Base-by-base conservation (phyloP, 2,797 vertebrate species). In the Alca torda region DNA sequence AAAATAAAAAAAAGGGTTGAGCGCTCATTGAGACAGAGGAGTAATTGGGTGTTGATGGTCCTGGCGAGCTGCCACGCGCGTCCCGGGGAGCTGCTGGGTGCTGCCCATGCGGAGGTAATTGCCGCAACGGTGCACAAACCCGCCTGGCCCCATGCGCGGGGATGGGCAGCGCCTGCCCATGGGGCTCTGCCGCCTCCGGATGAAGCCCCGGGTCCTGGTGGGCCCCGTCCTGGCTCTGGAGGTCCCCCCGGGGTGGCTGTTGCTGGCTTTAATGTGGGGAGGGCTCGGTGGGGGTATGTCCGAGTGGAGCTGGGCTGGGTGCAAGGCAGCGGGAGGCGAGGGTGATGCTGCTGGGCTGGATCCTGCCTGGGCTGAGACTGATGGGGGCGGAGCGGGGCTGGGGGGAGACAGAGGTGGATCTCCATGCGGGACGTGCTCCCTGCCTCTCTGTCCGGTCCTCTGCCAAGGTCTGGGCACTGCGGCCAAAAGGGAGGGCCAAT, bases 151-250 rank as follows among this genome's bases (percentile, higher is more conserved):
- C 1, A 1, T 70, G 86, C 2, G 9, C 8, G 18, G 61, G 56
- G 84, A 70, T 0, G 43, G 78, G 70, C 74, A 91, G 70, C 3
- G 20, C 77, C 84, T 67, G 61, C 78, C 78, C 21, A 1, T 1
- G 4, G 76, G 50, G 84, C 53, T 89, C 82, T 68, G 53, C 61
- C 10, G 3, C 63, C 87, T 79, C 80, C 1, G 1, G 37, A 39
- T 1, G 0, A 10, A 33, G 19, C 37, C 18, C 50, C 0, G 0
- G 56, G 37, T 60, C 24, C 60, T 2, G 20, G 39, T 3, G 23
- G 69, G n/a, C 16, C 28, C 45, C 7, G 2, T 26, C 64, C 33
- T 1, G 3, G 54, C 72, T 88, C 68, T 28, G 83, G 75, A 53
- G 53, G 35, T 35, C 14, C 30, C 28, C 20, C 23, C 4, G 0